Evolutionary conservation across 1,140 invertebrate species (phyloP).

Genomic region (Aphelenchoides fujianensis): DNA sequence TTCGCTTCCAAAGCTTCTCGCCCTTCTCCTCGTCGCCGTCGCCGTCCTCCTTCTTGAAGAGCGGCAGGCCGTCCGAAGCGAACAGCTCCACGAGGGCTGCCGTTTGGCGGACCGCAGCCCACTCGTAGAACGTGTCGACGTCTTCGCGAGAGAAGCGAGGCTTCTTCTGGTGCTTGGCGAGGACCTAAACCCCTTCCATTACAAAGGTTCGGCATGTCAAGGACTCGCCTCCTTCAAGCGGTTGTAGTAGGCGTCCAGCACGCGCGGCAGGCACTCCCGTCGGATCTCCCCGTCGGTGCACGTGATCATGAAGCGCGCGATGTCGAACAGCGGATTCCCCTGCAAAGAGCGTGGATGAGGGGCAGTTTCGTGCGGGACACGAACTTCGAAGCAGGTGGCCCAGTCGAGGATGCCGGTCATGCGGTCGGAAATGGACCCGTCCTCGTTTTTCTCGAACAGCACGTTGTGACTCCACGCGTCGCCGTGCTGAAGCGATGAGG

Average conservation of each 20-base stretch:
- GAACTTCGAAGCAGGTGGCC: neutral
- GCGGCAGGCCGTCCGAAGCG: neutral
- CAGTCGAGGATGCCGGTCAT: neutral
- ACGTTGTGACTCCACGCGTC: conserved; percentile 2
- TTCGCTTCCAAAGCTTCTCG: neutral
- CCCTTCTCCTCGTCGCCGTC: neutral
- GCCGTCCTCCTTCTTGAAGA: neutral
- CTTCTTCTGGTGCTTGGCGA: neutral
- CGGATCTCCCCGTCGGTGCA: neutral
- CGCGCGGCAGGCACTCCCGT: neutral
- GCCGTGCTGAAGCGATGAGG: neutral
- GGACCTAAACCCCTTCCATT: too few species aligned
- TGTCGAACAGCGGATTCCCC: neutral
- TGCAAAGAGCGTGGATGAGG: too few species aligned
- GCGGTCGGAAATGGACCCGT: neutral
- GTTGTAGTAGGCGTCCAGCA: neutral
- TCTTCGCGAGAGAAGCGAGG: neutral
- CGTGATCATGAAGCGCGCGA: neutral
- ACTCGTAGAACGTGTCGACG: neutral
- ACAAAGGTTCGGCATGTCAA: too few species aligned
- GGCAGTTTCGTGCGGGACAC: neutral
- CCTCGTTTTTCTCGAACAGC: neutral
- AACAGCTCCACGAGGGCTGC: neutral
- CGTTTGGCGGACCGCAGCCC: neutral
- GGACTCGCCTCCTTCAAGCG: neutral